Percentiles rank a stretch among this genome's conserved stretches.
These are phyloP conservation scores for Carpatolechia fugitivella DNA, from an alignment of 2,888 invertebrate species.

Conservation along the genomic window DNA sequence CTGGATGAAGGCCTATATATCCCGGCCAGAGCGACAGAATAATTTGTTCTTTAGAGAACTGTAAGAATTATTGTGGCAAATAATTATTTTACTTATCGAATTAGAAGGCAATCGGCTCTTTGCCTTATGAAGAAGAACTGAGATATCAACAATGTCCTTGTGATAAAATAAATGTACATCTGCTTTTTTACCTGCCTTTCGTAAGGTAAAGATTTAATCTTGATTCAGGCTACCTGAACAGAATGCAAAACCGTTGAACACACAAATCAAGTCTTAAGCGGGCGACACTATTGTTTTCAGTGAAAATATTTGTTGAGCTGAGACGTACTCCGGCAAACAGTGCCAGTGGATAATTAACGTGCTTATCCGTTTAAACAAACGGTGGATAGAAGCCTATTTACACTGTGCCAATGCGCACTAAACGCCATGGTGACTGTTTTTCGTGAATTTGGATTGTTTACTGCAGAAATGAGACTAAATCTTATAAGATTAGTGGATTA, in stretches of 20 bases:
- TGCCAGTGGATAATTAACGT: conserved; percentile 45
- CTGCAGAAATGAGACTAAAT: neutral
- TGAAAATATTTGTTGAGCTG: conserved; percentile 45
- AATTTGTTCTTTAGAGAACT: too few relatives aligned
- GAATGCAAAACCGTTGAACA: conserved; percentile 30
- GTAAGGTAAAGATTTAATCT: neutral
- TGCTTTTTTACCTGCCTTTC: too few relatives aligned
- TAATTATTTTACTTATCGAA: too few relatives aligned
- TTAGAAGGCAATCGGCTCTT: too few relatives aligned
- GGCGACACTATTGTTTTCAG: conserved; percentile 39
- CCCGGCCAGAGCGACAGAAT: too few relatives aligned
- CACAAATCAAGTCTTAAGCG: conserved; percentile 31
- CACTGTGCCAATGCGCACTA: conserved; percentile 17
- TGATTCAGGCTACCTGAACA: conserved; percentile 21
- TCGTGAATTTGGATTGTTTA: too few relatives aligned
- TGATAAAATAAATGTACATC: too few relatives aligned
- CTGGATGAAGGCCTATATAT: too few relatives aligned
- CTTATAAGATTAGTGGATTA: too few relatives aligned
- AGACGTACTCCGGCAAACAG: conserved; percentile 41
- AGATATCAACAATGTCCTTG: too few relatives aligned
- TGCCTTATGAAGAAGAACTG: too few relatives aligned
- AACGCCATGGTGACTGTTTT: neutral
- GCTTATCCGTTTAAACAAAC: conserved; percentile 42
- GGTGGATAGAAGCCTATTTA: conserved; percentile 30
- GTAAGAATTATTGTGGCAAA: too few relatives aligned